Evolutionary conservation across 2,888 invertebrate species (phyloP), one percentile per base, ranked within the genome.

Genomic region (Opisthograptis luteolata): DNA sequence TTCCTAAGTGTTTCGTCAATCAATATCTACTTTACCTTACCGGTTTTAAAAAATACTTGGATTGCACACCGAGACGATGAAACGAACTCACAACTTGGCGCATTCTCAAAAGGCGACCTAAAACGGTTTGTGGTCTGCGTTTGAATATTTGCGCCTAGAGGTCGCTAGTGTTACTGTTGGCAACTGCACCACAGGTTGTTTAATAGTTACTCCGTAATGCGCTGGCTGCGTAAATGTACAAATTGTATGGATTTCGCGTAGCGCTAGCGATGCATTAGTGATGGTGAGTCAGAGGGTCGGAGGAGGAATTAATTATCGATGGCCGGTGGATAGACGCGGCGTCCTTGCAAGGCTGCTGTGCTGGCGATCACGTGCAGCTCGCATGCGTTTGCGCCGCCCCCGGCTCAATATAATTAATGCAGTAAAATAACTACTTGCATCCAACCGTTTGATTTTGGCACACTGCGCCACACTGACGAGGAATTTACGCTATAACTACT

Each of bases 321-420:
- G 73, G 77, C 66, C 73, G 70, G 65, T 71, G 80, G 83, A 82
- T 82, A 88, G 87, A 85, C 88, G 79, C 73, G 69, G 79, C 86
- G 89, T 81, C 89, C 89, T 89, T 89, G 88, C 88, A 89, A 89
- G 89, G 89, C 78, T 87, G 81, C 75, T 71, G 74, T 66, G 69
- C 69, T 69, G n/a, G 65, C 66, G 74, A 76, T 81, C 81, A 79
- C 82, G 80, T 84, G 82, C 68, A 64, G 42, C 54, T 61, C 64
- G 70, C 74, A 63, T 70, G 72, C 63, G 62, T 61, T n/a, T 47
- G 52, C 51, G 43, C 49, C 41, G 27, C 41, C 43, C 45, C 44
- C 20, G 28, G 22, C 9, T 14, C 35, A 4, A 39, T 17, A 34
- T 22, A 25, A 19, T 10, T 10, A 17, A 27, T 27, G 28, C 40